Base-by-base conservation (phyloP, 2,888 invertebrate genomes). In the Synergus itoensis region DNA sequence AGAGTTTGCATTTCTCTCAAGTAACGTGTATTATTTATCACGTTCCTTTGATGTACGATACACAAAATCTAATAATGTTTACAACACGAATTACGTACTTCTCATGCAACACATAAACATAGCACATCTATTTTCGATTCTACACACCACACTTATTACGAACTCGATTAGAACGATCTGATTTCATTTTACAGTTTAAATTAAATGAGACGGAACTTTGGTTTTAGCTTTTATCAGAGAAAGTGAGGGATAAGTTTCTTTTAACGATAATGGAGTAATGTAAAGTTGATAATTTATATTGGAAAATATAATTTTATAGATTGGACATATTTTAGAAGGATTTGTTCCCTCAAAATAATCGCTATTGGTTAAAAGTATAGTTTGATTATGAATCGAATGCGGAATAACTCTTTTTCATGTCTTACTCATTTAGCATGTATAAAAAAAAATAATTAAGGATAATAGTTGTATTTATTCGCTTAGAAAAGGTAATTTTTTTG, bases 31-130 rank as follows among this genome's bases (percentile, higher is more conserved):
- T 73, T 73, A 69, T 79, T 67, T 60, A 77, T 69, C 63, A 77
- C 64, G 63, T 77, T 77, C 75, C 73, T 80, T 80, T 73, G 79
- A 77, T 43, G 79, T 77, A 60, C 43, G 40, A 36, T 65, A 77
- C 40, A 65, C 41, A 60, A 43, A 76, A 73, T 73, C 73, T 73
- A 73, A 73, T 53, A 40, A 28, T 53, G 73, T 73, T 73, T 73
- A 73, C 73, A 73, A 69, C 36, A 73, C 53, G 73, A 73, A 73
- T 73, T 73, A 73, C 36, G 36, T 28, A 73, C 16, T 73, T 73
- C 36, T 28, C 73, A 73, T 73, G 73, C 73, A 69, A 45, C 14
- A 69, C 28, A 69, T 45, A 48, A 45, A 69, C 28, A 69, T 69
- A 28, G 48, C 73, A 73, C 48, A 53, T 12, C 28, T 21, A 69